Base-by-base conservation (phyloP, 2,888 invertebrate genomes). In the Masnerella sp. region DNA sequence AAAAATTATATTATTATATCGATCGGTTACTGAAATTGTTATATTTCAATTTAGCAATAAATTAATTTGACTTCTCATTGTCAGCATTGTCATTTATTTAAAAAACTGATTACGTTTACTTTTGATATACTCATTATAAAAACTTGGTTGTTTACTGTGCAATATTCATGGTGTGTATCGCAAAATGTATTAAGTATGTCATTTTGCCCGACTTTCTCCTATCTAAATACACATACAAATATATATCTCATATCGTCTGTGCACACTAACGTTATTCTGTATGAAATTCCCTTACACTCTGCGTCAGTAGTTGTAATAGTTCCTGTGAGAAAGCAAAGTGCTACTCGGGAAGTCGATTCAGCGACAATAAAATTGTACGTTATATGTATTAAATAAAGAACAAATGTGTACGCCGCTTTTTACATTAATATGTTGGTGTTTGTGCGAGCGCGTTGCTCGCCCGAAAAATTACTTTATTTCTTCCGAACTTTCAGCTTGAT, bases 311-410 rank as follows among this genome's bases (percentile, higher is more conserved):
- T 14, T 45, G 49, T 49, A 67, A 40, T 49, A 49, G 56, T 67
- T 54, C 22, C 56, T 49, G 32, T 12, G 38, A 67, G 56, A 58
- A 49, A 67, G 67, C 56, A 58, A 49, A 30, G 67, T 56, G 49
- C 67, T 58, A 58, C 49, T 58, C 67, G 22, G 18, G 47, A 38
- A 45, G 56, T 45, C 56, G 56, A 49, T 49, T 67, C 30, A 40
- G 49, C 32, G 56, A 67, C 42, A 67, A 64, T 64, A 64, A 64
- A 64, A 64, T 38, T 64, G 56, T 25, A 67, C 67, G 42, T 67
- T 67, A 67, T 49, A 20, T 42, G 49, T 58, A 58, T 67, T 49
- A 58, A 67, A 67, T 67, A 56, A 67, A 38, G 49, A 64, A 65
- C 30, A 54, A 65, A 54, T 20, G 32, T 47, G 22, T 36, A 17